Evolutionary conservation across 2,113 vertebrate genomes (phyloP).

Genomic region (Phrynosoma blainvillii): DNA sequence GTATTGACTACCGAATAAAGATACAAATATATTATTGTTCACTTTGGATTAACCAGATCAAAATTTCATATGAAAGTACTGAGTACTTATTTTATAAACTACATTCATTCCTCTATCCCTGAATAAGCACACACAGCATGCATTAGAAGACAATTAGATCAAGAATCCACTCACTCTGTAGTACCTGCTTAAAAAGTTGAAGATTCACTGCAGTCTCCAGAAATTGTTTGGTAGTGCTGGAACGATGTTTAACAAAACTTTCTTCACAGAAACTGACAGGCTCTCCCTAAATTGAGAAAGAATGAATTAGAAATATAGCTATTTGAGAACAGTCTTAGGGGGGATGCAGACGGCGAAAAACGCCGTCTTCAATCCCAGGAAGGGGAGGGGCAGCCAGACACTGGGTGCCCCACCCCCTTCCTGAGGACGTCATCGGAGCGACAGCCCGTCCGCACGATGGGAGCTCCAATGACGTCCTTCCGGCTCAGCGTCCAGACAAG

Average conservation of each 20-base stretch:
- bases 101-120: not conserved
- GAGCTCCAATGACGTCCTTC: no score
- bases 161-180: constrained; percentile 12
- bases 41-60: not conserved
- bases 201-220: constrained; percentile 94
- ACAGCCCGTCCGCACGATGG: no score
- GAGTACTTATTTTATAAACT: not conserved
- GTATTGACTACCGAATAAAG: not conserved
- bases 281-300: constrained; percentile 83
- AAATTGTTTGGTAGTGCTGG: constrained; percentile 90
- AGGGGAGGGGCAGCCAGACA: no score
- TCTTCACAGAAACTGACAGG: constrained; percentile 94
- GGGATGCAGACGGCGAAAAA: no score
- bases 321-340: not conserved
- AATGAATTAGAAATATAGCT: constrained; percentile 12
- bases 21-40: not conserved
- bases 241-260: constrained; percentile 92
- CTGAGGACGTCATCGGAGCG: no score
- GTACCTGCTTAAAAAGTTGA: constrained; percentile 98
- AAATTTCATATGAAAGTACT: not conserved
- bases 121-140: not conserved
- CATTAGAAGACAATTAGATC: constrained; percentile 22
- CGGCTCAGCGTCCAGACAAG: no score
- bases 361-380: no score
- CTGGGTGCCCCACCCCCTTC: no score